Percentiles rank a stretch among this genome's conserved stretches.
These are phyloP conservation scores for Pristionchus japonicus DNA, from an alignment of 2,888 invertebrate genomes.

Conservation along the genomic window DNA sequence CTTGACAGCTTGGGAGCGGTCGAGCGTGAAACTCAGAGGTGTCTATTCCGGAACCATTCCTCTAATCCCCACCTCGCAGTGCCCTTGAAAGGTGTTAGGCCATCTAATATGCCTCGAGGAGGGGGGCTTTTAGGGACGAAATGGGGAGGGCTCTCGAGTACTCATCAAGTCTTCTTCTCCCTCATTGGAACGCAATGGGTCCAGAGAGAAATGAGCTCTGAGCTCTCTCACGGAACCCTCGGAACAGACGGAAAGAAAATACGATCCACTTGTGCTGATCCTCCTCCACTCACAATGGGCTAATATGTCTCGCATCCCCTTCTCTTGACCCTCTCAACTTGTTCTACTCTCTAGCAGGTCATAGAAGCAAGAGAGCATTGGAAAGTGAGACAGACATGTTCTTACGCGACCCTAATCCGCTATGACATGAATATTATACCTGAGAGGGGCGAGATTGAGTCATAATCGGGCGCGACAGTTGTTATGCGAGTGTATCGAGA, in stretches of 20 bases:
- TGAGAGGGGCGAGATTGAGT: not conserved
- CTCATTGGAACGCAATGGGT: not conserved
- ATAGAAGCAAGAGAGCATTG: too few relatives aligned
- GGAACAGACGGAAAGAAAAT: not conserved
- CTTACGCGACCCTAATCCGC: conserved; percentile 36
- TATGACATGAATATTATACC: conserved; percentile 10
- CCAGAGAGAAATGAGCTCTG: conserved; percentile 15
- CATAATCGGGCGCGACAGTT: conserved; percentile 27
- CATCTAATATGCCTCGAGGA: conserved; percentile 16
- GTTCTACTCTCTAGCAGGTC: too few relatives aligned
- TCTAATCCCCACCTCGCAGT: not conserved
- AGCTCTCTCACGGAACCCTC: not conserved
- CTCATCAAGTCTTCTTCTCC: conserved; percentile 2
- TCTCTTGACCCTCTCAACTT: too few relatives aligned
- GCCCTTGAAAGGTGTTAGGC: conserved; percentile 38
- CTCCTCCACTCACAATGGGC: conserved; percentile 11
- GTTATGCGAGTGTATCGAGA: conserved; percentile 8
- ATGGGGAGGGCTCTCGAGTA: not conserved
- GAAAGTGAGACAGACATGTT: too few relatives aligned
- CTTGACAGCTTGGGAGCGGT: conserved; percentile 31
- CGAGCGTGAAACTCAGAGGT: not conserved
- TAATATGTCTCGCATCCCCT: conserved; percentile 26
- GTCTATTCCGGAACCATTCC: conserved; percentile 37
- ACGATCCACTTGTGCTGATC: not conserved
- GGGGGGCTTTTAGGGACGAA: not conserved